These are phyloP conservation scores for Idaea biselata DNA, from an alignment of 2,888 invertebrate genomes.

Conservation along the genomic window DNA sequence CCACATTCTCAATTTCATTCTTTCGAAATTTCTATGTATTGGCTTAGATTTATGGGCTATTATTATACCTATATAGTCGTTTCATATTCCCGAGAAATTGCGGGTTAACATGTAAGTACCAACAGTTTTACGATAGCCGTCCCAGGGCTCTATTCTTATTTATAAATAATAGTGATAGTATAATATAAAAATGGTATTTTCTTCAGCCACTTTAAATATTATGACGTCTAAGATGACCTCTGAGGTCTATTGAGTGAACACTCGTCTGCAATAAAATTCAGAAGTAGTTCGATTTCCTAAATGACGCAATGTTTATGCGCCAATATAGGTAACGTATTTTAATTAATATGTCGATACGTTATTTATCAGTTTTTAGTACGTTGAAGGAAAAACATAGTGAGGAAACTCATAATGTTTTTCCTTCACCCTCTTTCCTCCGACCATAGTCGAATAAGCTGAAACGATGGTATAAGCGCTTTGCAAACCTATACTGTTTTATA, in stretches of 20 bases:
- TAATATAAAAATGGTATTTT: background rate
- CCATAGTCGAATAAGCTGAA: no score
- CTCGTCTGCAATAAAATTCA: no score
- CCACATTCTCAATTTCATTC: background rate
- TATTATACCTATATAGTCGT: constrained; percentile 8
- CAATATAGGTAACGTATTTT: no score
- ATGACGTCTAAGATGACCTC: background rate
- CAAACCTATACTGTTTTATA: no score
- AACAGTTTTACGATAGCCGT: constrained; percentile 4
- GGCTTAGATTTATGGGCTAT: background rate
- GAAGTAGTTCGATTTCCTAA: no score
- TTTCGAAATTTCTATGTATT: background rate
- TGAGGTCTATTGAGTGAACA: background rate
- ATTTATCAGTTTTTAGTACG: no score
- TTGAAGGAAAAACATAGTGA: no score
- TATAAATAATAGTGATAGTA: background rate
- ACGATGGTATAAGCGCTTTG: no score
- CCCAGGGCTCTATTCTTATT: background rate
- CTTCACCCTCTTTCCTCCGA: no score
- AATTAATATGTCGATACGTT: no score
- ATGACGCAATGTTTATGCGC: no score
- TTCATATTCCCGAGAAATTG: constrained; percentile 32
- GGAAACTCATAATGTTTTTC: no score
- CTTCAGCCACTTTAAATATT: constrained; percentile 1
- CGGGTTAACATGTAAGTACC: constrained; percentile 23